Percentiles rank a stretch among this genome's conserved stretches.
Evolutionary conservation across 1,140 invertebrate species (phyloP).

Genomic region (Harlomillsia oculata): DNA sequence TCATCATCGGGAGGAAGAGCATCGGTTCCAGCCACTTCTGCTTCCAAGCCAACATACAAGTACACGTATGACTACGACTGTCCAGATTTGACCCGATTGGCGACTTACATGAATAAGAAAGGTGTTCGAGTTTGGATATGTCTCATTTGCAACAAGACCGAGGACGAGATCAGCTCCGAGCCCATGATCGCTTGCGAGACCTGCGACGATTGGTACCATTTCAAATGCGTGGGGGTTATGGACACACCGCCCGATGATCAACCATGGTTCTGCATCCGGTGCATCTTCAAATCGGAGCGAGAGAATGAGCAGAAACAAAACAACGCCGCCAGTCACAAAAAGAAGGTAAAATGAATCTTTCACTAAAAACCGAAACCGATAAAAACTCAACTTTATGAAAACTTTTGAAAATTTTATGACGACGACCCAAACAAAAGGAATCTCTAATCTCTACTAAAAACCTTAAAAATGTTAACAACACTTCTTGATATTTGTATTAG

Average conservation of each 20-base stretch:
- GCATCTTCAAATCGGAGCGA: constrained; percentile 2
- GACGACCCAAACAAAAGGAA: no score
- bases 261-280: constrained; percentile 18
- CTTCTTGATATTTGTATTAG: no score
- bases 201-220: constrained; percentile 27
- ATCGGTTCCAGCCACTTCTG: no score
- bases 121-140: constrained; percentile 19
- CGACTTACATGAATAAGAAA: constrained; percentile 1
- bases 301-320: neutral
- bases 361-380: no score
- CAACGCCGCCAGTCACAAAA: neutral
- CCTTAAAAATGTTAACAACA: no score
- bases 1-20: no score
- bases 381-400: no score
- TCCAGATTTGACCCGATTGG: neutral
- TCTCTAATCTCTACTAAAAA: no score
- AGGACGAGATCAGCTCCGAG: constrained; percentile 9
- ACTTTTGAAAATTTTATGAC: no score
- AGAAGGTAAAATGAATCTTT: no score
- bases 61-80: neutral
- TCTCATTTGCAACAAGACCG: constrained; percentile 13
- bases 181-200: constrained; percentile 25
- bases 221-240: constrained; percentile 13
- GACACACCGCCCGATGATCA: constrained; percentile 8
- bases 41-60: no score